Conservation (phyloP, 2,797 vertebrate species). For the Spea hammondii region DNA sequence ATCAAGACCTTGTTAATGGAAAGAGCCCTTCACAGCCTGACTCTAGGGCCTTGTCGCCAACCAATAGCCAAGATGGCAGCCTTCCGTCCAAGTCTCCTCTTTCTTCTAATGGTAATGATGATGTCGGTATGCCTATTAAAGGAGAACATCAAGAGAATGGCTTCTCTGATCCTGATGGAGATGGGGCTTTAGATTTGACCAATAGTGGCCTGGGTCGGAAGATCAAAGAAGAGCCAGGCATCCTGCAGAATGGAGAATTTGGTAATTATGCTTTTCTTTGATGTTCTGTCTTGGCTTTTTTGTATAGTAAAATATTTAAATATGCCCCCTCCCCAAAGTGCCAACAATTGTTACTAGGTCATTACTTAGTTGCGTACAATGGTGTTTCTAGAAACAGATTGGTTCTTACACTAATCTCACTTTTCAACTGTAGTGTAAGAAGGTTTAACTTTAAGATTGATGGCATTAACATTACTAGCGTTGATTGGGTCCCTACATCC, state of each 20-base stretch:
- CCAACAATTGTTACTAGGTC: too few relatives aligned
- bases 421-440: too few relatives aligned
- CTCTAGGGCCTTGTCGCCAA: conserved; percentile 79
- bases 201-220: conserved; percentile 75
- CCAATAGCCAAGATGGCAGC: conserved; percentile 74
- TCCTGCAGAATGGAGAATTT: conserved; percentile 77
- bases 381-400: too few relatives aligned
- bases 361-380: too few relatives aligned
- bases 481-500: not conserved
- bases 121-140: conserved; percentile 60
- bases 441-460: too few relatives aligned
- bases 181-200: conserved; percentile 86
- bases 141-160: conserved; percentile 65
- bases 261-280: conserved; percentile 62
- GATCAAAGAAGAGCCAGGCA: conserved; percentile 82
- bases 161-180: conserved; percentile 72
- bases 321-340: too few relatives aligned
- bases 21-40: conserved; percentile 81
- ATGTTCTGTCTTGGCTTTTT: too few relatives aligned
- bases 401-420: too few relatives aligned
- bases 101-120: conserved; percentile 64
- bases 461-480: too few relatives aligned
- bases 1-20: conserved; percentile 80
- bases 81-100: conserved; percentile 79
- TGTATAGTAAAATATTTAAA: too few relatives aligned